These are phyloP conservation scores for Mohoua ochrocephala DNA, from an alignment of 2,113 vertebrate species.

Conservation along the genomic window DNA sequence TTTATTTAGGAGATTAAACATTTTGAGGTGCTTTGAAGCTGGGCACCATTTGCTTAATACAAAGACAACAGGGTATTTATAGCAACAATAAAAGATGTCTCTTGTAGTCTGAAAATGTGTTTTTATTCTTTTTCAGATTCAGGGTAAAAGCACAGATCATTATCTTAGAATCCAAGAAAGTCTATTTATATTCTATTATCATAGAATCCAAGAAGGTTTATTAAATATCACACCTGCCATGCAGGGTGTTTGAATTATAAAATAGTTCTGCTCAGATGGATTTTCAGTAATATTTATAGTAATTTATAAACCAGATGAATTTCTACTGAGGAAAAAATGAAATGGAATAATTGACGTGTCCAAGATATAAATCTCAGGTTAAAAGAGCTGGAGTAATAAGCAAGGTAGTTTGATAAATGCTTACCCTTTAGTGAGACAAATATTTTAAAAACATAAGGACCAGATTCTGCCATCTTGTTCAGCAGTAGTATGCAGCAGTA, in stretches of 20 bases:
- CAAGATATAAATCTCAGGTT: not conserved
- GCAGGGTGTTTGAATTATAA: not conserved
- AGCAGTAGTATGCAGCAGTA: not conserved
- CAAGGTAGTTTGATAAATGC: not conserved
- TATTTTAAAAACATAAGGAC: not conserved
- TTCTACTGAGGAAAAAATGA: not conserved
- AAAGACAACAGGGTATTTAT: not conserved
- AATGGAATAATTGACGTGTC: not conserved
- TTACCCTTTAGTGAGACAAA: not conserved
- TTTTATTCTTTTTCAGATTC: not conserved
- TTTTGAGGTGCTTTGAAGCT: not conserved
- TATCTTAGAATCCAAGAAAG: not conserved
- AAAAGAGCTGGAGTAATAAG: not conserved
- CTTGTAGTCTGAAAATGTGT: not conserved
- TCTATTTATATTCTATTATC: not conserved
- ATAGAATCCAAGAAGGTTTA: not conserved
- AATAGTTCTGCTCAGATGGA: not conserved
- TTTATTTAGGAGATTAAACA: not conserved
- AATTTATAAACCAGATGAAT: not conserved
- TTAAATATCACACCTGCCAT: not conserved
- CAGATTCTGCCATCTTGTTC: not conserved
- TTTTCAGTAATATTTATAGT: not conserved
- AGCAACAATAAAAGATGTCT: not conserved
- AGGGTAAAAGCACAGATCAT: not conserved
- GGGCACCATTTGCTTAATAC: not conserved